phyloP scores from a whole-genome alignment of 2,888 invertebrate species.

The Apotomis capreana region DNA sequence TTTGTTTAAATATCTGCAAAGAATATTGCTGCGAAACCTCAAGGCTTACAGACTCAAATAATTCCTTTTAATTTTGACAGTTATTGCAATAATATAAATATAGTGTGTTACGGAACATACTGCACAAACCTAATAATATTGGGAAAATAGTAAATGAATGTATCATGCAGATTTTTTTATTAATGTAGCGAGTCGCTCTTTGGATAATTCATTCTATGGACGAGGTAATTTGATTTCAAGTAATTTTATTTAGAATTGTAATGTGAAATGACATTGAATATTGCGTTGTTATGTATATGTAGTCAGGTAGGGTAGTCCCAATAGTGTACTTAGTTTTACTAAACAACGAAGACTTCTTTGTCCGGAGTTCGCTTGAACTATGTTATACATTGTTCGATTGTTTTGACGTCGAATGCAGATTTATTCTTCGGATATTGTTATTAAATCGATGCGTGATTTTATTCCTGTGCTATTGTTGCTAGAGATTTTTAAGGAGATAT shows the following conservation, averaged over 20 bases:
- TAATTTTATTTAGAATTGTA: slow-evolving; percentile 30
- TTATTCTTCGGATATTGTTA: neutral
- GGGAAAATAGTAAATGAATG: neutral
- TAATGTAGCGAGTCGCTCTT: neutral
- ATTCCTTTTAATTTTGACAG: neutral
- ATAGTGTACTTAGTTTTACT: slow-evolving; percentile 27
- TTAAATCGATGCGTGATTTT: neutral
- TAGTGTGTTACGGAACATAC: neutral
- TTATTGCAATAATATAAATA: neutral
- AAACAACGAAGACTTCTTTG: slow-evolving; percentile 26
- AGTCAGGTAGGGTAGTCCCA: slow-evolving; percentile 21
- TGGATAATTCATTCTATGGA: slow-evolving; percentile 1
- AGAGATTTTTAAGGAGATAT: slow-evolving; percentile 11
- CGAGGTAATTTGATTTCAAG: slow-evolving; percentile 24
- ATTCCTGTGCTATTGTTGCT: neutral
- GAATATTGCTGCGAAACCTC: neutral
- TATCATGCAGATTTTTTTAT: neutral
- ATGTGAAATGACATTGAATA: slow-evolving; percentile 30
- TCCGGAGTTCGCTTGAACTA: neutral
- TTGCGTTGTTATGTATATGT: slow-evolving; percentile 26
- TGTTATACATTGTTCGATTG: neutral
- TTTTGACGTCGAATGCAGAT: neutral
- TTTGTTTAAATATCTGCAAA: neutral
- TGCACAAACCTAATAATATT: neutral
- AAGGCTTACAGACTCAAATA: neutral